Evolutionary conservation across 2,888 invertebrate species (phyloP).

Genomic region (Tryphoninae sp.): DNA sequence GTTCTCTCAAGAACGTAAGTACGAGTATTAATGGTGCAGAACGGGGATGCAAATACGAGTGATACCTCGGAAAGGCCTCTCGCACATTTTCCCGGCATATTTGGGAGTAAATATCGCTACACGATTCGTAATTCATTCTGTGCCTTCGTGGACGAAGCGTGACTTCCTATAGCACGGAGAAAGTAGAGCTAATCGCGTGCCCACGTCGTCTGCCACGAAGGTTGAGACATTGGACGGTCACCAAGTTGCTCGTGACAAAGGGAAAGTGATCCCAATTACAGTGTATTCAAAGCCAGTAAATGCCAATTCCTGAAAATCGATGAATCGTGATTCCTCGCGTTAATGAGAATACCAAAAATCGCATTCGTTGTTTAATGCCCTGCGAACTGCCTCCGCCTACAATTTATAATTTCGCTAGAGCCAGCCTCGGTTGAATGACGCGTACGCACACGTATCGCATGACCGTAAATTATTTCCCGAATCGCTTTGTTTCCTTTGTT

Average conservation of each 20-base stretch:
- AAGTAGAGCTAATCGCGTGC: conserved; percentile 43
- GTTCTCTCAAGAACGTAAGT: conserved; percentile 67
- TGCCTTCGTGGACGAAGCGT: conserved; percentile 34
- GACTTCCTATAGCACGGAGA: conserved; percentile 56
- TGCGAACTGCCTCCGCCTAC: not conserved
- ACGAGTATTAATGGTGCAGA: not conserved
- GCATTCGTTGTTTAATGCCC: conserved; percentile 2
- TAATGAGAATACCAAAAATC: not conserved
- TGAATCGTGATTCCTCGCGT: conserved; percentile 3
- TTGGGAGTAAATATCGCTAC: conserved; percentile 2
- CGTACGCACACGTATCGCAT: conserved; percentile 9
- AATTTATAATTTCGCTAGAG: conserved; percentile 30
- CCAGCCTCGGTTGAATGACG: conserved; percentile 1
- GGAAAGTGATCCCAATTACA: conserved; percentile 52
- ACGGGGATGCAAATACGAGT: not conserved
- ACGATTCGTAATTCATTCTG: conserved; percentile 47
- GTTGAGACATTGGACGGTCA: conserved; percentile 7
- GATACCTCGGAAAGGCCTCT: no score
- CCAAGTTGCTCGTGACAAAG: conserved; percentile 52
- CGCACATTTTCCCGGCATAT: not conserved
- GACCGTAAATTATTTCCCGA: conserved; percentile 57
- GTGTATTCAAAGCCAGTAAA: conserved; percentile 9
- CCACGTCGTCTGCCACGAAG: conserved; percentile 9
- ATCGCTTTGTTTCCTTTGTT: conserved; percentile 49
- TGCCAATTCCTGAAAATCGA: conserved; percentile 28